Conservation (phyloP, 2,113 vertebrate genomes). For the Patagioenas fasciata region DNA sequence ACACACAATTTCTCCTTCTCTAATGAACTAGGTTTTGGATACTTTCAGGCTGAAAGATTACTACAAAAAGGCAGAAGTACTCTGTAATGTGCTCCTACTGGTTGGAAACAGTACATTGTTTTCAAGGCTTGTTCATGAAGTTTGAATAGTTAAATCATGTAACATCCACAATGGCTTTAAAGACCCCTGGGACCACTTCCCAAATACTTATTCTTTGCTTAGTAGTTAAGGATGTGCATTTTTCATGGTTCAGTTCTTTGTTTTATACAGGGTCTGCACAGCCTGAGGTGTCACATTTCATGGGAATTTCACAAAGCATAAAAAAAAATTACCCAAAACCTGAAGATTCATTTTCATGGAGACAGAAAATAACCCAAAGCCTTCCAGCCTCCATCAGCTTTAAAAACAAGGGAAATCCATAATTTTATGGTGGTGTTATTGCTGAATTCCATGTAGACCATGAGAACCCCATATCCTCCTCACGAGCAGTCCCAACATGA, state of each 20-base stretch:
- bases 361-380: slow-evolving; percentile 20
- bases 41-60: background rate
- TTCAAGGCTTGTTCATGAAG: background rate
- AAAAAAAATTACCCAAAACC: background rate
- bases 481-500: background rate
- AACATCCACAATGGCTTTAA: slow-evolving; percentile 12
- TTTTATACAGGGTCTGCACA: background rate
- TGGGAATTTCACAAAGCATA: slow-evolving; percentile 44
- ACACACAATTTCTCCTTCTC: background rate
- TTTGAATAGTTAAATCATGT: background rate
- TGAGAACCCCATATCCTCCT: background rate
- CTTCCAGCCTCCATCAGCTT: slow-evolving; percentile 12
- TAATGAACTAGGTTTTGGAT: background rate
- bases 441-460: slow-evolving; percentile 31
- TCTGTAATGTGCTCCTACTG: background rate
- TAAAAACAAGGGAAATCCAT: slow-evolving; percentile 52
- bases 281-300: slow-evolving; percentile 47
- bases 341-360: slow-evolving; percentile 45
- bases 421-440: slow-evolving; percentile 52
- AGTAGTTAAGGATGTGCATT: slow-evolving; percentile 36
- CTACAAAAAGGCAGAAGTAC: background rate
- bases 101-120: background rate
- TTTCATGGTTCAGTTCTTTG: slow-evolving; percentile 15
- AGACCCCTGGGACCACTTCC: background rate
- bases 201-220: slow-evolving; percentile 25